Evolutionary conservation across 2,113 vertebrate species (phyloP).

Genomic region (Petaurus breviceps): DNA sequence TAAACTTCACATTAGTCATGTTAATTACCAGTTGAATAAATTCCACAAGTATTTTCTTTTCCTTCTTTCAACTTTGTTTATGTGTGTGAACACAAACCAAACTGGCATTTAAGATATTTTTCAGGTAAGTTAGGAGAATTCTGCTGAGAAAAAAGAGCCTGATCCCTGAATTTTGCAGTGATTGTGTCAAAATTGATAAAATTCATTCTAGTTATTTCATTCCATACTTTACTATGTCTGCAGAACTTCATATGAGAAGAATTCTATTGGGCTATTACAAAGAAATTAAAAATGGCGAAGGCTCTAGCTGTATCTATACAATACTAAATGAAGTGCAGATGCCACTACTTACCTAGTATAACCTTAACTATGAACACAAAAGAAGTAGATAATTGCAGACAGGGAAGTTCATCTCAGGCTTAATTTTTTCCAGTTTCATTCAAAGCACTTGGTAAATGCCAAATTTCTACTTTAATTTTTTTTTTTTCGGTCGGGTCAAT

Average conservation of each 20-base stretch:
- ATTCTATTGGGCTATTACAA: not conserved
- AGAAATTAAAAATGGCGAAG: not conserved
- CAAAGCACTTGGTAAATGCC: not conserved
- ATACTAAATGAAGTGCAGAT: not conserved
- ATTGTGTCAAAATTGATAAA: not conserved
- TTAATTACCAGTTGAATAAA: not conserved
- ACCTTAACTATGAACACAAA: not conserved
- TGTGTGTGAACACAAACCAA: not conserved
- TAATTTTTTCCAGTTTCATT: not conserved
- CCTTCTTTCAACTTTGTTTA: not conserved
- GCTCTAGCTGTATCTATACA: not conserved
- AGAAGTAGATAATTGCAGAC: not conserved
- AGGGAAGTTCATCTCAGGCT: not conserved
- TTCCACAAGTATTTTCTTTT: slow-evolving; percentile 19
- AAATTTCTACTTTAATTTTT: not conserved
- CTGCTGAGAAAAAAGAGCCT: not conserved
- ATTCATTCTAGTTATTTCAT: not conserved
- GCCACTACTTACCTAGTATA: not conserved
- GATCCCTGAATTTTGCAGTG: not conserved
- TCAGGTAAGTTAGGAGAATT: not conserved
- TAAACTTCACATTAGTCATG: slow-evolving; percentile 3
- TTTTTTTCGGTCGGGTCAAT: not conserved
- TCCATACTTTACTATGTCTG: not conserved
- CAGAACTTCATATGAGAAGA: not conserved
- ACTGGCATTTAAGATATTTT: not conserved